phyloP scores from a whole-genome alignment of 2,797 vertebrate species.

The Graptemys geographica region DNA sequence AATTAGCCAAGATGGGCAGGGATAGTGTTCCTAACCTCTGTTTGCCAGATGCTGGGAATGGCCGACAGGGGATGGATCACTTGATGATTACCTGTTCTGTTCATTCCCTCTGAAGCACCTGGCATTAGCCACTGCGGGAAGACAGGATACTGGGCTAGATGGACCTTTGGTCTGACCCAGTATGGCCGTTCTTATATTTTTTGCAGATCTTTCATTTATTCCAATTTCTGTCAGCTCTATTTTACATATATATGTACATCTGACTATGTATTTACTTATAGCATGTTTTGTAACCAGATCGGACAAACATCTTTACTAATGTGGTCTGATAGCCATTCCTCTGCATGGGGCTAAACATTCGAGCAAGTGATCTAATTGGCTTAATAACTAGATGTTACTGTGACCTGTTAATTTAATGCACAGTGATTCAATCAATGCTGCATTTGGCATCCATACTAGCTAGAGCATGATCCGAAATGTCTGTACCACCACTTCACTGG shows the following conservation, averaged over 20 bases:
- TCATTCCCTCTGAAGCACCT: no score
- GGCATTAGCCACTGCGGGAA: no score
- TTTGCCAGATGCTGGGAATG: no score
- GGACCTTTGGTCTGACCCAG: no score
- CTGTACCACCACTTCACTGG: neutral
- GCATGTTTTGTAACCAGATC: neutral
- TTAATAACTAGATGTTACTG: neutral
- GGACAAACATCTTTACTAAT: neutral
- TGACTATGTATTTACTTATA: neutral
- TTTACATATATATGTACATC: neutral
- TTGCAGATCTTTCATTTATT: neutral
- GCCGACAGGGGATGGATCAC: no score
- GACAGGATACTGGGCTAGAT: no score
- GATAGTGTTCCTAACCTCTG: no score
- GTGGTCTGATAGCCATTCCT: neutral
- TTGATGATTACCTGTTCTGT: no score
- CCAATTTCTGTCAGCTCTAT: neutral
- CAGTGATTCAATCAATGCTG: neutral
- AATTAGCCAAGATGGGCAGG: no score
- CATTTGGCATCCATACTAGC: neutral
- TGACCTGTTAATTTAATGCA: neutral
- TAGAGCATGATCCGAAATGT: neutral
- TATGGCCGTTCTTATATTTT: neutral
- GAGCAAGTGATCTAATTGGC: neutral
- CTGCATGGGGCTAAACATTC: neutral